These are phyloP conservation scores for Lethenteron reissneri DNA, from an alignment of 2,113 vertebrate species.

Conservation along the genomic window DNA sequence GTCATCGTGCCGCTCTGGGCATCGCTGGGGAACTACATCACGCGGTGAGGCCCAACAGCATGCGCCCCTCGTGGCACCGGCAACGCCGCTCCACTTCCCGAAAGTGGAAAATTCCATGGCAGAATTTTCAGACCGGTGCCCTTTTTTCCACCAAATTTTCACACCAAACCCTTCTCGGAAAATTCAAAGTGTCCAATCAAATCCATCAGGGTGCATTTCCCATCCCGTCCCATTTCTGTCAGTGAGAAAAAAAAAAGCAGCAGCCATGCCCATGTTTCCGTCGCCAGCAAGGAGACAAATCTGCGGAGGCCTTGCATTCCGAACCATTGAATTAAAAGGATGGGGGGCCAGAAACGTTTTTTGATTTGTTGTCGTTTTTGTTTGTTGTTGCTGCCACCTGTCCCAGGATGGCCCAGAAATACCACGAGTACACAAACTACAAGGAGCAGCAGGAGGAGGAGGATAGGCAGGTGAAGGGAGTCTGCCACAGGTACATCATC, in stretches of 20 bases:
- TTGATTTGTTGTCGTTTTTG: not conserved
- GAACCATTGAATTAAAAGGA: not conserved
- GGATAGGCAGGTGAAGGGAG: constrained; percentile 37
- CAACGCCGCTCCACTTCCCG: no score
- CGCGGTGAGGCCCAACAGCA: constrained; percentile 21
- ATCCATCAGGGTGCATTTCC: no score
- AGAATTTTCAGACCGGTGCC: no score
- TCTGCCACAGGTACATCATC: constrained; percentile 41
- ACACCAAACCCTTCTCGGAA: no score
- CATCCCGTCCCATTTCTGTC: no score
- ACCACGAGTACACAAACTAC: constrained; percentile 61
- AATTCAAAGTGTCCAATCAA: no score
- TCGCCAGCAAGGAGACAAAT: no score
- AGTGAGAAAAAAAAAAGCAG: no score
- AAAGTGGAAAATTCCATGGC: no score
- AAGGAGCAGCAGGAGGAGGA: constrained; percentile 52
- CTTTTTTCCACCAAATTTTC: no score
- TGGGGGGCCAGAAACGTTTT: not conserved
- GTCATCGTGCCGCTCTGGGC: constrained; percentile 80
- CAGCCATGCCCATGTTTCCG: no score
- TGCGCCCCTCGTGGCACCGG: no score
- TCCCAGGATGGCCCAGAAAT: constrained; percentile 68
- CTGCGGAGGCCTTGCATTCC: not conserved
- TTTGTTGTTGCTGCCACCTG: not conserved
- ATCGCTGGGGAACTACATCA: constrained; percentile 69